Evolutionary conservation across 2,797 vertebrate species (phyloP), one percentile per base, ranked within the genome.

Genomic region (Macroramphosus scolopax): DNA sequence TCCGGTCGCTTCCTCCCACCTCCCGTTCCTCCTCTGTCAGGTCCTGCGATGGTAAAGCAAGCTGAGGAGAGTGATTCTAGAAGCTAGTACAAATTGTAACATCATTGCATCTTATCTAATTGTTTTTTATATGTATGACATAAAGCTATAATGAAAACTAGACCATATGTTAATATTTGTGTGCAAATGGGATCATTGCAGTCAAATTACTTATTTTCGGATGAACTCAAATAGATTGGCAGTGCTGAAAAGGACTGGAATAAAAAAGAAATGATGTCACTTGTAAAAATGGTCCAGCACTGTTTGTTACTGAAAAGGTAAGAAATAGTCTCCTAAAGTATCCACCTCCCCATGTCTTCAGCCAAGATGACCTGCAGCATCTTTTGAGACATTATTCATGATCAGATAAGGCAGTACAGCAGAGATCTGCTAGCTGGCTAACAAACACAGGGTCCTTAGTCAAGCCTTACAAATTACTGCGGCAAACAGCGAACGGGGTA

Each of bases 401-500:
- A n/a, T n/a, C n/a, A n/a, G n/a, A n/a, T n/a, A n/a, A 57, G 60
- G 30, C 40, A 55, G 47, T 26, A 68, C n/a, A n/a, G n/a, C n/a
- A n/a, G n/a, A n/a, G n/a, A n/a, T n/a, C n/a, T n/a, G n/a, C n/a
- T n/a, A n/a, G n/a, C n/a, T n/a, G n/a, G n/a, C n/a, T n/a, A n/a
- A n/a, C n/a, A n/a, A n/a, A n/a, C 38, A 26, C 30, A 22, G 12
- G 36, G 49, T 68, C 46, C 31, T 62, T 48, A 49, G 74, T 76
- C 44, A 63, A 41, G 59, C 48, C 70, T 83, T 76, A 86, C 81
- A 73, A 77, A 74, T 58, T 46, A 22, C 63, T 50, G 63, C 29
- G 39, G 69, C 55, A 46, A 40, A 73, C 75, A 68, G 51, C 30
- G n/a, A n/a, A n/a, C n/a, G 39, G 73, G 74, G 54, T 54, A 56